A percentile compares a stretch with the other conserved stretches of the same genome.
Evolutionary conservation across 2,797 vertebrate genomes (phyloP).

Genomic region (Brachymystax lenok): DNA sequence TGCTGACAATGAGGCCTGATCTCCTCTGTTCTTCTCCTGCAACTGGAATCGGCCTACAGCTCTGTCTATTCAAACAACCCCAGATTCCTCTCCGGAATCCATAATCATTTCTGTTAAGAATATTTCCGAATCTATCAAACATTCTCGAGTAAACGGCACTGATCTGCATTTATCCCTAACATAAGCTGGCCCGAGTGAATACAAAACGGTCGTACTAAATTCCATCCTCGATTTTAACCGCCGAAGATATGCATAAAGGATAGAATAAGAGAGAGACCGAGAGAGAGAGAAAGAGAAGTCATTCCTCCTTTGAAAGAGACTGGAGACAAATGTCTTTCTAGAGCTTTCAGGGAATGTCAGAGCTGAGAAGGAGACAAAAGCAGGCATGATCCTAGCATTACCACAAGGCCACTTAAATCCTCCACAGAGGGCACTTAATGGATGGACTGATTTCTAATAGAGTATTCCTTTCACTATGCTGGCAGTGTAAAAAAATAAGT

Average conservation of each 20-base stretch:
- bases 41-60: constrained; percentile 64
- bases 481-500: constrained; percentile 50
- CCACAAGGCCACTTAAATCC: constrained; percentile 71
- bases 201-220: constrained; percentile 65
- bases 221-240: constrained; percentile 52
- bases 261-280: constrained; percentile 22
- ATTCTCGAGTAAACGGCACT: constrained; percentile 65
- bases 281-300: constrained; percentile 54
- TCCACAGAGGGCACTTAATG: constrained; percentile 72
- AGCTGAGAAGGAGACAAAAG: constrained; percentile 36
- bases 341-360: constrained; percentile 60
- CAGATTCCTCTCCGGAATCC: constrained; percentile 65
- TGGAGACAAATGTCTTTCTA: constrained; percentile 69
- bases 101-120: constrained; percentile 72
- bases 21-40: constrained; percentile 72
- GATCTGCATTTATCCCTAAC: constrained; percentile 72
- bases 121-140: constrained; percentile 67
- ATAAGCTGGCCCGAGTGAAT: constrained; percentile 66
- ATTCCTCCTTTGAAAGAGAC: constrained; percentile 65
- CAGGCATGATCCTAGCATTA: constrained; percentile 61
- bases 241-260: constrained; percentile 57
- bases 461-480: constrained; percentile 61
- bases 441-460: constrained; percentile 74
- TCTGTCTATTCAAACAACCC: constrained; percentile 66
- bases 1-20: constrained; percentile 73